Evolutionary conservation across 2,888 invertebrate species (phyloP).

Genomic region (Eupithecia tripunctaria): DNA sequence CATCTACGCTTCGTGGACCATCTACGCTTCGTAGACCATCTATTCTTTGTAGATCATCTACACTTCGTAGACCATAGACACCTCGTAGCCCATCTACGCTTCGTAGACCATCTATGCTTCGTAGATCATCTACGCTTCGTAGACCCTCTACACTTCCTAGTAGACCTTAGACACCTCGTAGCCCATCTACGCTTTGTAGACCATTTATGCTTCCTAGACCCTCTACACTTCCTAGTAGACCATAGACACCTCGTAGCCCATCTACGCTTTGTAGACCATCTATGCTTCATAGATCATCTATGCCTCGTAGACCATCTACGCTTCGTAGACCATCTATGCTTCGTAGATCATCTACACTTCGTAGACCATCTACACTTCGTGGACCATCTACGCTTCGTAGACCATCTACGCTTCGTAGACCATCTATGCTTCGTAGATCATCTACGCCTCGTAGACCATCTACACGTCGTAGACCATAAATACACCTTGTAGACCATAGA

Average conservation of each 20-base stretch:
- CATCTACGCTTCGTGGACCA: neutral
- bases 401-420: neutral
- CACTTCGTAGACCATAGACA: neutral
- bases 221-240: neutral
- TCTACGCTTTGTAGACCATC: neutral
- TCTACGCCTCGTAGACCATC: no score
- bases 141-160: neutral
- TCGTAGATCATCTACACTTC: no score
- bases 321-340: no score
- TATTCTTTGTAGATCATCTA: neutral
- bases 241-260: neutral
- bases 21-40: neutral
- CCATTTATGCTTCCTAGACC: neutral
- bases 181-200: no score
- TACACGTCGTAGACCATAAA: neutral
- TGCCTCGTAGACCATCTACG: neutral
- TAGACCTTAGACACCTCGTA: neutral
- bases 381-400: neutral
- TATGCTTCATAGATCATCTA: neutral
- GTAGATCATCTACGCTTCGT: neutral
- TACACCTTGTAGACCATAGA: no score
- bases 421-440: neutral
- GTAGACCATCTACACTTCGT: neutral
- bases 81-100: no score
- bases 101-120: no score